A percentile compares a stretch with the other conserved stretches of the same genome.
phyloP scores from a whole-genome alignment of 92 coral and sea anemone genomes.

The Epizoanthus ramosus region DNA sequence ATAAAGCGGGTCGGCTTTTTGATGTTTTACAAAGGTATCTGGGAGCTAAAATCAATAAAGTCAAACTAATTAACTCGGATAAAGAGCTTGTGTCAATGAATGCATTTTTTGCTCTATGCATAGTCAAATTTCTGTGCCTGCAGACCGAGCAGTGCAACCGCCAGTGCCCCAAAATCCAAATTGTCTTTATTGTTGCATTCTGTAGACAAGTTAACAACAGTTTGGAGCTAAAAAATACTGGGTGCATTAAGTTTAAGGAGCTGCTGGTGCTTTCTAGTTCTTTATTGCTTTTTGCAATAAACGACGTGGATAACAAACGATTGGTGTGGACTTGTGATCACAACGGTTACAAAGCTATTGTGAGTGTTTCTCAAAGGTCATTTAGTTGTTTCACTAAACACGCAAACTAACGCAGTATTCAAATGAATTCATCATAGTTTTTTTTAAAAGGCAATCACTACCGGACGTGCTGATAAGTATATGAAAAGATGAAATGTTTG shows the following conservation, averaged over 20 bases:
- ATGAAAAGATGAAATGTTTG: not conserved
- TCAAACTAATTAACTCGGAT: not conserved
- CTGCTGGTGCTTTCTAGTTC: not conserved
- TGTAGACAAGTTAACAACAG: not conserved
- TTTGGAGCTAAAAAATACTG: not conserved
- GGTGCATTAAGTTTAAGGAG: not conserved
- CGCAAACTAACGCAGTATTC: not conserved
- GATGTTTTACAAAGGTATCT: not conserved
- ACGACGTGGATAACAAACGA: not conserved
- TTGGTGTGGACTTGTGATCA: conserved; percentile 4
- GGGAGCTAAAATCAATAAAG: not conserved
- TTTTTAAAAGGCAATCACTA: not conserved
- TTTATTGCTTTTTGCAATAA: not conserved
- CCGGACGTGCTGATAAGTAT: not conserved
- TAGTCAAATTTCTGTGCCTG: not conserved
- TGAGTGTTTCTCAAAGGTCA: not conserved
- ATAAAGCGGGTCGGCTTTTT: not conserved
- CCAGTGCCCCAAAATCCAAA: too few species aligned
- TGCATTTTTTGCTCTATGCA: not conserved
- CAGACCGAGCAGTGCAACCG: too few species aligned
- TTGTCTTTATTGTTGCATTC: not conserved
- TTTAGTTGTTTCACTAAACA: not conserved
- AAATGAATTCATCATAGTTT: not conserved
- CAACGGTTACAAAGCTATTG: not conserved
- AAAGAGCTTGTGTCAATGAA: not conserved